Base-by-base conservation (phyloP, 2,113 vertebrate species). In the Arvicanthis niloticus region DNA sequence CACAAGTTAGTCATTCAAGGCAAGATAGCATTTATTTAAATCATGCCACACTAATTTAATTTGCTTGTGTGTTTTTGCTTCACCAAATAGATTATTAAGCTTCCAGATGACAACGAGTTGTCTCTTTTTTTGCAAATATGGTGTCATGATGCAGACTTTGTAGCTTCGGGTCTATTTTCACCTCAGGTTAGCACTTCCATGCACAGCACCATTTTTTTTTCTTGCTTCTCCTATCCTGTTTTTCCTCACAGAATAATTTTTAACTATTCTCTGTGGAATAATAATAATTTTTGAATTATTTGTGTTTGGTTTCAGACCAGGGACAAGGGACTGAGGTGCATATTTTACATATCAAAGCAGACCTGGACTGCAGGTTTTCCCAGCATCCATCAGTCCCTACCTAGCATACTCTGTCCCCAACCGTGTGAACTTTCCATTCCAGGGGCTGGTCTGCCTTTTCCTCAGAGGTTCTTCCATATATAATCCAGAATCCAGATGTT, bases 11-110 rank as follows among this genome's bases (percentile, higher is more conserved):
- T 86, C 45, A 48, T 58, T 75, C 29, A 53, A 75, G 51, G 15
- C 60, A 94, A n/a, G 19, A 62, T 82, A 37, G 1, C 67, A 75
- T 89, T 94, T 94, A 96, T 93, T 95, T 91, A 91, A 91, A 87
- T 92, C 34, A 73, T 85, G 37, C 19, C 22, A 58, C 56, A 45
- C 31, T 96, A 90, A 97, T 95, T 89, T 89, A 89, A 89, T 96
- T 80, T 95, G 48, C 8, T 0, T 65, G 31, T 58, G 26, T 93
- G 56, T 91, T 96, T 96, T 90, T 90, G n/a, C 93, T 89, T 87
- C 37, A 78, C 8, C 17, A 70, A 42, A 37, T 62, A 90, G 42
- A 86, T 51, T 60, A 77, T 88, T 78, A 90, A 60, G 31, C 48
- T 95, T 88, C 21, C 26, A 95, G n/a, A 81, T 67, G 80, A 13